Conservation (phyloP, 2,888 invertebrate species). For the Netelia fuscicornis region DNA sequence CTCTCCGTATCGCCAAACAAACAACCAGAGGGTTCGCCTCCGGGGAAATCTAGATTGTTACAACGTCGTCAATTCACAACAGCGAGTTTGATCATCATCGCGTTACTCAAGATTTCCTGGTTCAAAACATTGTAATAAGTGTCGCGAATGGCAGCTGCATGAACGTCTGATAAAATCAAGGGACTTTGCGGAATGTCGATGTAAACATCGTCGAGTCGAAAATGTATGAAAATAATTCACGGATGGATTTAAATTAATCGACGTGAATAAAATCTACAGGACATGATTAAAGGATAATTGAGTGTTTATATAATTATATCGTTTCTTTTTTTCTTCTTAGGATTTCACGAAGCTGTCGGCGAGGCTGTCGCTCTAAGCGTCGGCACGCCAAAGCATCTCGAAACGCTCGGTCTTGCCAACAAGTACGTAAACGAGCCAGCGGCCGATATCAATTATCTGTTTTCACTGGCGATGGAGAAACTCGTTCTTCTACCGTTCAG, state of each 20-base stretch:
- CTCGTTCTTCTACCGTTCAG: slow-evolving; percentile 94
- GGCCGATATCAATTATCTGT: slow-evolving; percentile 94
- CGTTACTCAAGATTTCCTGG: neutral
- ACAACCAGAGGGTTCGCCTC: neutral
- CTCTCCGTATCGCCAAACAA: slow-evolving; percentile 46
- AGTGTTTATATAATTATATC: neutral
- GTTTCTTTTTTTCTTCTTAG: slow-evolving; percentile 83
- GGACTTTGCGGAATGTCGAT: too few relatives aligned
- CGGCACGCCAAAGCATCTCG: slow-evolving; percentile 93
- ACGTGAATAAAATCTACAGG: neutral
- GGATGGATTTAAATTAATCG: neutral
- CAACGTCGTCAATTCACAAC: neutral
- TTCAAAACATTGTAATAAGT: neutral
- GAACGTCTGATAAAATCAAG: too few relatives aligned
- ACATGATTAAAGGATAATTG: neutral
- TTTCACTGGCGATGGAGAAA: slow-evolving; percentile 94
- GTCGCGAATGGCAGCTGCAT: too few relatives aligned
- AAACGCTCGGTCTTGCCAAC: slow-evolving; percentile 92
- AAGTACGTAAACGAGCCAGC: slow-evolving; percentile 93
- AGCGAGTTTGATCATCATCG: slow-evolving; percentile 1
- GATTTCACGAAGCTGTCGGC: slow-evolving; percentile 97
- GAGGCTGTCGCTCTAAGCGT: slow-evolving; percentile 95
- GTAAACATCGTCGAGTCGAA: neutral
- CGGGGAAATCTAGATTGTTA: slow-evolving; percentile 14
- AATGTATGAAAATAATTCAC: neutral